Evolutionary conservation across 2,113 vertebrate species (phyloP).

Genomic region (Pseudonaja textilis): DNA sequence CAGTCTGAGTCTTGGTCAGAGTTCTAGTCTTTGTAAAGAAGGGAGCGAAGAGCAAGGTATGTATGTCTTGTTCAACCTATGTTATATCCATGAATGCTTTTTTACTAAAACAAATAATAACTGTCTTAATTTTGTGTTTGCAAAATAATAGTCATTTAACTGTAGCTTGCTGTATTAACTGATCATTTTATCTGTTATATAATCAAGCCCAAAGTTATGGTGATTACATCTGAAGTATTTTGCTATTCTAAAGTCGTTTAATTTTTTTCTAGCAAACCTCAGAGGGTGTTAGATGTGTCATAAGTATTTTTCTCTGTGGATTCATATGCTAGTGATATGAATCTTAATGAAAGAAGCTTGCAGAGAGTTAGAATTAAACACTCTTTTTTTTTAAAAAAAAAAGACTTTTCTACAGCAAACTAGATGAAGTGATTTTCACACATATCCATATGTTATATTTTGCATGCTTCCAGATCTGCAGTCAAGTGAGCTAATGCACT

Average conservation of each 20-base stretch:
- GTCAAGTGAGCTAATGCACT: neutral
- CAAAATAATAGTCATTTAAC: neutral
- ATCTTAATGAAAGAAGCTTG: neutral
- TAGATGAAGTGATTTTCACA: constrained; percentile 2
- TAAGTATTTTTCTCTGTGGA: neutral
- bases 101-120: neutral
- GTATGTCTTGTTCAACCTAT: constrained; percentile 21
- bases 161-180: neutral
- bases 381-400: neutral
- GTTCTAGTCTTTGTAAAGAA: constrained; percentile 88
- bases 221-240: constrained; percentile 5
- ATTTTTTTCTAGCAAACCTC: neutral
- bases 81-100: neutral
- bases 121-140: neutral
- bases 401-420: neutral
- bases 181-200: neutral
- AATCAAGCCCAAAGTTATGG: neutral
- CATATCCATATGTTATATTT: constrained; percentile 1
- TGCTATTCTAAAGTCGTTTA: neutral
- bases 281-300: neutral
- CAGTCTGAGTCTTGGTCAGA: constrained; percentile 92
- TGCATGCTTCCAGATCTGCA: neutral
- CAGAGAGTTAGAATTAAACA: neutral
- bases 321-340: neutral
- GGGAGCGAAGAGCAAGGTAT: constrained; percentile 93